These are phyloP conservation scores for Brachyalestes nurse DNA, from an alignment of 2,797 vertebrate species.

Conservation along the genomic window DNA sequence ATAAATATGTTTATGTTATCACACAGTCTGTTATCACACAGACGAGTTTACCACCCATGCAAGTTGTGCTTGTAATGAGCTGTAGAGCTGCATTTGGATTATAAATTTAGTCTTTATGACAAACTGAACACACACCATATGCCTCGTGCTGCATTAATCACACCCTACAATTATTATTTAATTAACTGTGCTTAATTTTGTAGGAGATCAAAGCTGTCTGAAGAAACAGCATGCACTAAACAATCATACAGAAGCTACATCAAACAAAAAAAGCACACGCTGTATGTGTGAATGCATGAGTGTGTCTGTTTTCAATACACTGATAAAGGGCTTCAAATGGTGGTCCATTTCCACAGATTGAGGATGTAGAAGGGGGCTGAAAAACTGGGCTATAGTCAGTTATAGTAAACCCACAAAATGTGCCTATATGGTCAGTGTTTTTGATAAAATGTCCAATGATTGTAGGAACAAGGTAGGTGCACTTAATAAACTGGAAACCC, in stretches of 20 bases:
- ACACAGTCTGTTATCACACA: too few relatives aligned
- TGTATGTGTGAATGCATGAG: not conserved
- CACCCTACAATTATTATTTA: not conserved
- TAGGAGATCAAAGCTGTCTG: not conserved
- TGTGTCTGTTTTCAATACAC: not conserved
- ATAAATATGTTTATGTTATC: too few relatives aligned
- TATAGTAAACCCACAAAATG: too few relatives aligned
- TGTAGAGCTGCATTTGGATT: conserved; percentile 1
- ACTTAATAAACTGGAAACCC: too few relatives aligned
- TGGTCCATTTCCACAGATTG: not conserved
- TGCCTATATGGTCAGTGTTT: too few relatives aligned
- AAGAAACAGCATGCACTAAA: not conserved
- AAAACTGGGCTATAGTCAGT: too few relatives aligned
- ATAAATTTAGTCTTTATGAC: conserved; percentile 3
- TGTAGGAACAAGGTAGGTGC: too few relatives aligned
- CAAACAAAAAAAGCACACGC: not conserved
- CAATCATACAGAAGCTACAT: not conserved
- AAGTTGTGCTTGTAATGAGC: not conserved
- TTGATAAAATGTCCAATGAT: too few relatives aligned
- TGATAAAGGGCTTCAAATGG: not conserved
- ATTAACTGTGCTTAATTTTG: conserved; percentile 23
- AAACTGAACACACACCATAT: conserved; percentile 8
- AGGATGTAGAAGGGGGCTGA: too few relatives aligned
- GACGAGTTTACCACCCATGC: not conserved
- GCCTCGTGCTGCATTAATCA: conserved; percentile 7